A percentile compares a stretch with the other conserved stretches of the same genome.
Conservation (phyloP, 1,140 invertebrate species). For the Pinna nobilis region DNA sequence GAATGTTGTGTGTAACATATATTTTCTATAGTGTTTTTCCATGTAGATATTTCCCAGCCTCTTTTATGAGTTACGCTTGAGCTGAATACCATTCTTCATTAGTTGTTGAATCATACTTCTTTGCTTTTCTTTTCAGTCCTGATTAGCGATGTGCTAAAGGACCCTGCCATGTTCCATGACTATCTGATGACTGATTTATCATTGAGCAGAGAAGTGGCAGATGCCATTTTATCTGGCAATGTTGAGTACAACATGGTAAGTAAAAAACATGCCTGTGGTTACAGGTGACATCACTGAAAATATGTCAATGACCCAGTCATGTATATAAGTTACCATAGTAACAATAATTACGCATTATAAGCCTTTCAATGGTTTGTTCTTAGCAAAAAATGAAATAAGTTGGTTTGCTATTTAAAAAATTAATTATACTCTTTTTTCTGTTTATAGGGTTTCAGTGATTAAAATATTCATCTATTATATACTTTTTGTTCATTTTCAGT, state of each 20-base stretch:
- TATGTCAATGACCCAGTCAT: too few relatives aligned
- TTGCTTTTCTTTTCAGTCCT: conserved; percentile 51
- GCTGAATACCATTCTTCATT: background rate
- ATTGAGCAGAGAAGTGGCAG: conserved; percentile 42
- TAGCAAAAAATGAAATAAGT: too few relatives aligned
- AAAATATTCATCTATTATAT: background rate
- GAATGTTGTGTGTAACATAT: too few relatives aligned
- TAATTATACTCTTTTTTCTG: background rate
- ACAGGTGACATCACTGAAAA: too few relatives aligned
- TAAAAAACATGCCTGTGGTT: too few relatives aligned
- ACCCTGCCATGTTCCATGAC: conserved; percentile 36
- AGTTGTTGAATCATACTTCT: background rate
- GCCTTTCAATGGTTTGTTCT: too few relatives aligned
- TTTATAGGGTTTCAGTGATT: background rate
- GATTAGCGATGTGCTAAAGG: conserved; percentile 57
- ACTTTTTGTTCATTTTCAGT: conserved; percentile 26
- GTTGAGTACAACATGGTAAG: conserved; percentile 42
- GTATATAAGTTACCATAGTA: too few relatives aligned
- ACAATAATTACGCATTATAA: too few relatives aligned
- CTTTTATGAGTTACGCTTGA: background rate
- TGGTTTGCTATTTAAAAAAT: too few relatives aligned
- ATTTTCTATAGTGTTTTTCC: background rate
- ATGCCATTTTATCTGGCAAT: conserved; percentile 52
- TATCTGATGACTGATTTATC: conserved; percentile 53
- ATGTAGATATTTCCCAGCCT: background rate